Base-by-base conservation (phyloP, 1,140 invertebrate species). In the Vollenhovia emeryi region DNA sequence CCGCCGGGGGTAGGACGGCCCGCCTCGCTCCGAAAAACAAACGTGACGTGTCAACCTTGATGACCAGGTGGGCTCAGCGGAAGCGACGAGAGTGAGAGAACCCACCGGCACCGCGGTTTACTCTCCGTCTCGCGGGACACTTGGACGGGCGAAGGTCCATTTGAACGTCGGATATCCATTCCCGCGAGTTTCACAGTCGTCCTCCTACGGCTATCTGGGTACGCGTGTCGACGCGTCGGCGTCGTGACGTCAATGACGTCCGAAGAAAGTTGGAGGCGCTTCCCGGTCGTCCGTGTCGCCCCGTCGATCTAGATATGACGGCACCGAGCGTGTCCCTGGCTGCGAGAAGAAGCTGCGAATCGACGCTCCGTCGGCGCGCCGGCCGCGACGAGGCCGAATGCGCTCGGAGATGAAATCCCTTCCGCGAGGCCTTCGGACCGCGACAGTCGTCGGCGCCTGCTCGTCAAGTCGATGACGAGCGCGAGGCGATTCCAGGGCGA, bases 251-350 rank as follows among this genome's bases (percentile, higher is more conserved):
- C 69, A 3, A 15, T 55, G 33, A 60, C 33, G 21, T 40, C 36
- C 18, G 36, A 43, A 6, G 52, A 59, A 40, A 27, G 15, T 57
- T 57, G 73, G 73, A 59, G 7, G 27, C 73, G 21, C 15, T 75
- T 15, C 30, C 30, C 18, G 15, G 33, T 75, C 52, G 24, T 30
- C 13, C 43, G 30, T 24, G 9, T 33, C 45, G 9, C 24, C 8
- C 18, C 21, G 24, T 62, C 40, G 36, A 62, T 6, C 27, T 62
- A 76, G 74, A 76, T 62, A 76, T 62, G 55, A 76, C 74, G 36
- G n/a, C 11, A 13, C 52, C 11, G 57, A 62, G 15, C 18, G n/a
- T 27, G 5, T 5, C 18, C 24, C 24, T 24, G 13, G 24, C 24
- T 9, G 24, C 57, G 36, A 76, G 55, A 76, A n/a, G 36, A 75